A percentile compares a stretch with the other conserved stretches of the same genome.
These are phyloP conservation scores for Perodicticus potto DNA, from an alignment of 2,797 vertebrate species.

Conservation along the genomic window DNA sequence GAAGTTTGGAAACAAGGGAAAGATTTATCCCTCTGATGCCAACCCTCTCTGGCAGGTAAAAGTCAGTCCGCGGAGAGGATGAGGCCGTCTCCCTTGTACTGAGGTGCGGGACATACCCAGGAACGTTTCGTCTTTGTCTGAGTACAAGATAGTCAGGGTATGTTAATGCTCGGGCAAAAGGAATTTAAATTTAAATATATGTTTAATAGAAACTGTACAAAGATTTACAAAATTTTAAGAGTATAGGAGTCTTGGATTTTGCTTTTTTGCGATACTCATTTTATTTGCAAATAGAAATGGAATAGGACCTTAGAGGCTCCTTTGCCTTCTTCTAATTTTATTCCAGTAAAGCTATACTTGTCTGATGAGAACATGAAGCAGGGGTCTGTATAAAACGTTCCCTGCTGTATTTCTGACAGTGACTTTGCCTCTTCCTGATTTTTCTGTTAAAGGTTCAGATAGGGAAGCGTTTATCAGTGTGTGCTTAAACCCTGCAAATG, in stretches of 20 bases:
- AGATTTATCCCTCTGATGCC: not conserved
- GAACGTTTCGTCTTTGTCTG: not conserved
- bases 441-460: slow-evolving; percentile 53
- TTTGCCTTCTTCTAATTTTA: slow-evolving; percentile 24
- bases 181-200: slow-evolving; percentile 12
- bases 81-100: not conserved
- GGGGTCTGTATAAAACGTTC: not conserved
- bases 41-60: not conserved
- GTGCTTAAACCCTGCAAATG: not conserved
- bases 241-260: not conserved
- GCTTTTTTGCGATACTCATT: not conserved
- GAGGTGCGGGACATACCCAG: not conserved
- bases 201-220: not conserved
- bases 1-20: not conserved
- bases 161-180: not conserved
- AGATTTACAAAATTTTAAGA: not conserved
- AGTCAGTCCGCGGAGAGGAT: not conserved
- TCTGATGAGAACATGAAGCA: slow-evolving; percentile 11
- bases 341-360: slow-evolving; percentile 36
- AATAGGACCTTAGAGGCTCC: not conserved
- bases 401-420: not conserved
- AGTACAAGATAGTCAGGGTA: not conserved
- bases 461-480: not conserved
- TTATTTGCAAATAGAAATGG: not conserved
- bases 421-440: slow-evolving; percentile 42